Conservation (phyloP, 2,113 vertebrate species). For the Pionites leucogaster region DNA sequence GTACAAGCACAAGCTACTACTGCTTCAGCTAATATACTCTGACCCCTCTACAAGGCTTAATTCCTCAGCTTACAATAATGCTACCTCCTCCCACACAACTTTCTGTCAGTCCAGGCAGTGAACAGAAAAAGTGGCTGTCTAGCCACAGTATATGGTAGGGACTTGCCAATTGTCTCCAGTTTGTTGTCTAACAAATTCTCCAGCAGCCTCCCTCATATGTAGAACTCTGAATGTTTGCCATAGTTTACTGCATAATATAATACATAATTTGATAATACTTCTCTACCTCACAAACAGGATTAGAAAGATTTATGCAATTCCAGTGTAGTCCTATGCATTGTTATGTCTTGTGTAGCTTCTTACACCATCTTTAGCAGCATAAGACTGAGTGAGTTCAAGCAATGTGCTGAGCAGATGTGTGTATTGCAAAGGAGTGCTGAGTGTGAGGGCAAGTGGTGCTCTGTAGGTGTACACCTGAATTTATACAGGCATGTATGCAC, state of each 20-base stretch:
- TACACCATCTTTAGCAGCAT: background rate
- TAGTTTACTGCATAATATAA: background rate
- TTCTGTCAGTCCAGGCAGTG: background rate
- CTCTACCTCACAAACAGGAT: background rate
- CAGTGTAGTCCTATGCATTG: background rate
- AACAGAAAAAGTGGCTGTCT: background rate
- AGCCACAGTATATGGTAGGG: fast-evolving
- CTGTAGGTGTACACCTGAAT: background rate
- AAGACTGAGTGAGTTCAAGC: background rate
- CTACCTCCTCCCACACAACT: background rate
- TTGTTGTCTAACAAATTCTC: background rate
- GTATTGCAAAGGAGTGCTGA: background rate
- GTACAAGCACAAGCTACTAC: background rate
- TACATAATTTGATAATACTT: background rate
- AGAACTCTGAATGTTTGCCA: background rate
- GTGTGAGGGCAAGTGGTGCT: background rate
- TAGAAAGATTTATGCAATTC: background rate
- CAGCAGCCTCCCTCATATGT: background rate
- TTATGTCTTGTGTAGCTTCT: background rate
- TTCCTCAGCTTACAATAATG: background rate
- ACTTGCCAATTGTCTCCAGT: background rate
- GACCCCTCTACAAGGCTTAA: background rate
- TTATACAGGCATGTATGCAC: background rate
- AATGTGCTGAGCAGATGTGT: background rate
- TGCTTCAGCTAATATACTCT: background rate